These are phyloP conservation scores for Eupithecia inturbata DNA, from an alignment of 2,888 invertebrate genomes.

Conservation along the genomic window DNA sequence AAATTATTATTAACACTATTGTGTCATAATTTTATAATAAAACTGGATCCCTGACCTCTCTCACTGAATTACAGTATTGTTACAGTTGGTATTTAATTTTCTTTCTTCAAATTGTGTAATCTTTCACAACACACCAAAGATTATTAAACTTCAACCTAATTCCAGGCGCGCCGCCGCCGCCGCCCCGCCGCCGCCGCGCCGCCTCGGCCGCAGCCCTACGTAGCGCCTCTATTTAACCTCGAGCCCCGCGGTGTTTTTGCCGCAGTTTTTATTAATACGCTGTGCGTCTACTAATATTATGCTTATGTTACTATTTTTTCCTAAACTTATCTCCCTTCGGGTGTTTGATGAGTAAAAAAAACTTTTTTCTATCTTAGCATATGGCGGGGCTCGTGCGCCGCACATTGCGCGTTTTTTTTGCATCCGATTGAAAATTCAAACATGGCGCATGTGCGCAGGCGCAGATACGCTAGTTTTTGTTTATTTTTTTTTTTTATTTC, in stretches of 20 bases:
- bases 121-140: neutral
- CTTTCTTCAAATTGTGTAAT: neutral
- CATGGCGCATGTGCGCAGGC: slow-evolving; percentile 73
- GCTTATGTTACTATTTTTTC: slow-evolving; percentile 81
- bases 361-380: slow-evolving; percentile 68
- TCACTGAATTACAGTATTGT: neutral
- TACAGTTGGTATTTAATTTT: neutral
- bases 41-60: neutral
- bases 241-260: slow-evolving; percentile 69
- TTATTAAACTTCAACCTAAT: neutral
- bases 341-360: slow-evolving; percentile 78
- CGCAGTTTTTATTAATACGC: slow-evolving; percentile 68
- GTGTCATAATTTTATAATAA: neutral
- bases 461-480: slow-evolving; percentile 66
- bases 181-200: neutral
- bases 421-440: slow-evolving; percentile 81
- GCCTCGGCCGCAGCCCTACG: slow-evolving; percentile 23
- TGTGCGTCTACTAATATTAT: slow-evolving; percentile 76
- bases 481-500: slow-evolving; percentile 59
- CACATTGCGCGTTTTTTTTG: slow-evolving; percentile 83
- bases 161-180: neutral
- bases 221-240: slow-evolving; percentile 73
- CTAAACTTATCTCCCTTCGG: slow-evolving; percentile 69
- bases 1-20: too few relatives aligned
- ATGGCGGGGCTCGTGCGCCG: slow-evolving; percentile 78